Conservation (phyloP, 2,888 invertebrate species). For the Oligia strigilis region DNA sequence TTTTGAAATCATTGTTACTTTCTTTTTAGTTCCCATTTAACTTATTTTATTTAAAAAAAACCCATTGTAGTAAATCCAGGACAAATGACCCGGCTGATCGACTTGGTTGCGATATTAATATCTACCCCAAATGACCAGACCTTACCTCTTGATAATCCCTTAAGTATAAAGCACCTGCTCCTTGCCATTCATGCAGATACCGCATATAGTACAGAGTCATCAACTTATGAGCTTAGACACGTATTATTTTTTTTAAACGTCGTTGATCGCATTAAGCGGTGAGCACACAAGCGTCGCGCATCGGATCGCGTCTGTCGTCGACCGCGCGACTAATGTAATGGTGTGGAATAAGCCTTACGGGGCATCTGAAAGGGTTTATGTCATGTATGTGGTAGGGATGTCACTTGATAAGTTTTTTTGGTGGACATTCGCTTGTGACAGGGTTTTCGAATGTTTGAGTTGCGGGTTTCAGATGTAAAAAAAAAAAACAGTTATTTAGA, state of each 20-base stretch:
- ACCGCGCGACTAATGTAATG: conserved; percentile 48
- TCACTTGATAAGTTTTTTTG: conserved; percentile 1
- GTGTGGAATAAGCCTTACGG: conserved; percentile 55
- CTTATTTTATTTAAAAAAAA: not conserved
- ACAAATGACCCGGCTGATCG: not conserved
- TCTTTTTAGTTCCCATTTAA: not conserved
- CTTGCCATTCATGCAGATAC: conserved; percentile 12
- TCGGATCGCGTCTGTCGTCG: conserved; percentile 61
- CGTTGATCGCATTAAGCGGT: conserved; percentile 41
- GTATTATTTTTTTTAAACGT: conserved; percentile 48
- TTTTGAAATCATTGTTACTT: too few relatives aligned
- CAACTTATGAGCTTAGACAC: conserved; percentile 25
- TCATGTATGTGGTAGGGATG: conserved; percentile 36
- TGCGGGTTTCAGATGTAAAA: not conserved
- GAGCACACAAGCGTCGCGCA: conserved; percentile 30
- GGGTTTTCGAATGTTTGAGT: not conserved
- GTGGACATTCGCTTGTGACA: not conserved
- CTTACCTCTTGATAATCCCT: not conserved
- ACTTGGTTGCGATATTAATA: not conserved
- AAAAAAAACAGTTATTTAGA: not conserved
- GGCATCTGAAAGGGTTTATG: conserved; percentile 32
- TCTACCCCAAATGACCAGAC: not conserved
- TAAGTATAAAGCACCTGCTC: not conserved
- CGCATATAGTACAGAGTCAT: conserved; percentile 14
- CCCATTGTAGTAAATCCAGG: not conserved